phyloP scores from a whole-genome alignment of 2,797 vertebrate species.

The Urosaurus nigricauda region DNA sequence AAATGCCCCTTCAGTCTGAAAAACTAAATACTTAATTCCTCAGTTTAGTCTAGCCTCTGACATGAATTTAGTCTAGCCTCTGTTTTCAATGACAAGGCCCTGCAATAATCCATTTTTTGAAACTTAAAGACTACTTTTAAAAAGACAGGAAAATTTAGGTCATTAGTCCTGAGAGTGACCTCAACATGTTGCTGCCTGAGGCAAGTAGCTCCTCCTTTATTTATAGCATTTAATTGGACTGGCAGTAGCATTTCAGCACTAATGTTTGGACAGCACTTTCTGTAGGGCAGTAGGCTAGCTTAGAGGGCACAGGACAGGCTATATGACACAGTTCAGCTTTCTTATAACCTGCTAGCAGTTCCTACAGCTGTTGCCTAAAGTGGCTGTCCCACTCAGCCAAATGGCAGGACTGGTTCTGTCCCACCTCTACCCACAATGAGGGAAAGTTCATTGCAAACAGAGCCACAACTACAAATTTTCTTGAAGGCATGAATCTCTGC shows the following conservation, averaged over 20 bases:
- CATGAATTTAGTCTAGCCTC: neutral
- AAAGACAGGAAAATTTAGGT: neutral
- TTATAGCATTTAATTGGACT: neutral
- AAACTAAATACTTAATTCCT: neutral
- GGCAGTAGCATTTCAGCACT: neutral
- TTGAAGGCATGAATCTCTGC: neutral
- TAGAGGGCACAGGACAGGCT: neutral
- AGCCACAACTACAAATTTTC: neutral
- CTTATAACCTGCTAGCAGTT: neutral
- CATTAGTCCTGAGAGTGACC: no score
- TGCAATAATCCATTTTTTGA: neutral
- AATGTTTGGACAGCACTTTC: neutral
- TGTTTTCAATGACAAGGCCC: neutral
- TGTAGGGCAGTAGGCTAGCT: neutral
- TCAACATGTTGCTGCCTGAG: neutral
- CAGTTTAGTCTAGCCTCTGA: neutral
- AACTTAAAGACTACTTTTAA: conserved; percentile 1
- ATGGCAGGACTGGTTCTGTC: neutral
- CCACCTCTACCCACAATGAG: neutral
- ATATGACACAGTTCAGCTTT: neutral
- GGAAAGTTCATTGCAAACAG: neutral
- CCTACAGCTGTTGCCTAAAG: neutral
- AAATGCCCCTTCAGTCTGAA: neutral
- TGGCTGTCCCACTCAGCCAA: neutral
- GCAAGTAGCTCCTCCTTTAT: neutral